Evolutionary conservation across 2,888 invertebrate species (phyloP).

Genomic region (Trachelus iudaicus): DNA sequence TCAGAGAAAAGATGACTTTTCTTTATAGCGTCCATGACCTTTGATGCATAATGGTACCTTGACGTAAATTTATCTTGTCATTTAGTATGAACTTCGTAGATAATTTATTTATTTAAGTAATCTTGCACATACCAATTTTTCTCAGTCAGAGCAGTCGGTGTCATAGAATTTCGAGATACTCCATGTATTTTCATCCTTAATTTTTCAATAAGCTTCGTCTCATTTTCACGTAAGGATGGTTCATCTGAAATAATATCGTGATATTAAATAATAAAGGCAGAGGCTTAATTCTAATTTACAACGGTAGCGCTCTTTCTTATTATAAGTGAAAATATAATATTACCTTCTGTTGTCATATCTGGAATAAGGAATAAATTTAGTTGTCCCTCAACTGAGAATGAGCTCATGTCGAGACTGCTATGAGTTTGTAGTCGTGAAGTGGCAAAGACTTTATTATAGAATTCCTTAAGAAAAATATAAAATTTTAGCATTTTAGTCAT

Average conservation of each 20-base stretch:
- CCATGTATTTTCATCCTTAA: conserved; percentile 78
- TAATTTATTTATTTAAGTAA: conserved; percentile 8
- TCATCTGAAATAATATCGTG: conserved; percentile 40
- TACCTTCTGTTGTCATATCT: conserved; percentile 68
- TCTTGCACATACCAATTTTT: conserved; percentile 75
- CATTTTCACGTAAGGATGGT: conserved; percentile 44
- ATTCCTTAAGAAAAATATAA: conserved; percentile 57
- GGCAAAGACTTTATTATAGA: conserved; percentile 70
- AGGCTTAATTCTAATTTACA: neutral
- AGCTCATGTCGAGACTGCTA: conserved; percentile 75
- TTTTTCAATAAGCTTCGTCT: conserved; percentile 72
- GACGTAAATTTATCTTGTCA: conserved; percentile 1
- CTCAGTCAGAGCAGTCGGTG: conserved; percentile 80
- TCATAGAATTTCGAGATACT: conserved; percentile 76
- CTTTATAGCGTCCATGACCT: conserved; percentile 86
- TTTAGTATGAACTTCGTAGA: conserved; percentile 5
- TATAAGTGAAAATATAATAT: conserved; percentile 7
- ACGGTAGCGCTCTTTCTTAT: neutral
- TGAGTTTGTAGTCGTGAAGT: conserved; percentile 75
- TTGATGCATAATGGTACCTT: conserved; percentile 81
- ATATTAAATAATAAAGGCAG: neutral
- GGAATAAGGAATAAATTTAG: conserved; percentile 79
- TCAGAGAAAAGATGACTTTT: conserved; percentile 87
- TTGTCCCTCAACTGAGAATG: conserved; percentile 71
- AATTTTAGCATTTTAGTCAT: neutral